Evolutionary conservation across 2,797 vertebrate genomes (phyloP).

Genomic region (Dicrostonyx torquatus): DNA sequence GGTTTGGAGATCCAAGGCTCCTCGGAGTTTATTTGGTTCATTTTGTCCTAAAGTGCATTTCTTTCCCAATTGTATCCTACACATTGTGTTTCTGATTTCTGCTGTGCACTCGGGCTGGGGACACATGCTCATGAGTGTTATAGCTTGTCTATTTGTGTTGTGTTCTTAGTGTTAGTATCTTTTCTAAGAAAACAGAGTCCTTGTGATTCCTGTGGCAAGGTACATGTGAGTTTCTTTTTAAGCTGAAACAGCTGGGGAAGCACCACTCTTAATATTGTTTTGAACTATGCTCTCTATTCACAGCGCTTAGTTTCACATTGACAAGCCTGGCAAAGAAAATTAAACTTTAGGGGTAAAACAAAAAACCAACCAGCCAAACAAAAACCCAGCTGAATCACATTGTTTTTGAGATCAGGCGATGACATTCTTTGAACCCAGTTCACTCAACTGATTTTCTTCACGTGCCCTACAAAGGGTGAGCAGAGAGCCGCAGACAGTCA

Average conservation of each 20-base stretch:
- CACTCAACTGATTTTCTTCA: neutral
- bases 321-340: constrained; percentile 86
- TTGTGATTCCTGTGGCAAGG: constrained; percentile 87
- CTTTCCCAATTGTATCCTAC: constrained; percentile 87
- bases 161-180: constrained; percentile 87
- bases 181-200: constrained; percentile 87
- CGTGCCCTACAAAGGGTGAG: neutral
- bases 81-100: constrained; percentile 87
- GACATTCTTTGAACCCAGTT: constrained; percentile 23
- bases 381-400: neutral
- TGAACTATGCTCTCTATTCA: constrained; percentile 87
- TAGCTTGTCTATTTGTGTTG: constrained; percentile 88
- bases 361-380: neutral
- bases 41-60: constrained; percentile 92
- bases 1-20: constrained; percentile 92
- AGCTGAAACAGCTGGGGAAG: constrained; percentile 85
- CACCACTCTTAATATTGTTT: constrained; percentile 88
- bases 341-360: constrained; percentile 84
- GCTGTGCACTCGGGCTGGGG: constrained; percentile 73
- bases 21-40: constrained; percentile 89
- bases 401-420: constrained; percentile 25
- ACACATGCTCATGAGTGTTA: constrained; percentile 86
- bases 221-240: constrained; percentile 86
- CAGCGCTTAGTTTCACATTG: constrained; percentile 86
- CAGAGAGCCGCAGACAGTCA: neutral